phyloP scores from a whole-genome alignment of 2,888 invertebrate genomes.

The Oligia fasciuncula region DNA sequence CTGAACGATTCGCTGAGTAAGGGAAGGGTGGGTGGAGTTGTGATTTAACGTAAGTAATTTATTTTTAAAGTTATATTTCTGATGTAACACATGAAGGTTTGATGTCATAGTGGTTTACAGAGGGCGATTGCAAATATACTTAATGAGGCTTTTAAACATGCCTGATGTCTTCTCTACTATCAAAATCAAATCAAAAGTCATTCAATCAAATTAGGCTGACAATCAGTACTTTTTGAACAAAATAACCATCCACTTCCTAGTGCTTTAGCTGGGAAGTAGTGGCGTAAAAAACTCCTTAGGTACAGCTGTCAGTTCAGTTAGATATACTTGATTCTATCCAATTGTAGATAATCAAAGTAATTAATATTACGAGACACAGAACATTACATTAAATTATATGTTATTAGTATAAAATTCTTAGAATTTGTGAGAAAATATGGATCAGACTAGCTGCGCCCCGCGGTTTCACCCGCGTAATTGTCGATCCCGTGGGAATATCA shows the following conservation, averaged over 20 bases:
- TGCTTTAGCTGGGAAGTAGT: no score
- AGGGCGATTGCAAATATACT: not conserved
- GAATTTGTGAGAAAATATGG: not conserved
- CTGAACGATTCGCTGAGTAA: constrained; percentile 37
- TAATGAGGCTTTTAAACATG: not conserved
- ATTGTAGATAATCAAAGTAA: not conserved
- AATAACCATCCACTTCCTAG: no score
- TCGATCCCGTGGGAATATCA: no score
- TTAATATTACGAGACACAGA: no score
- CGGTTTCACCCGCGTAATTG: no score
- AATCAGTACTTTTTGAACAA: no score
- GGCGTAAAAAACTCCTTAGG: no score
- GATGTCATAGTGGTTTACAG: not conserved
- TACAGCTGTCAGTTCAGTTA: no score
- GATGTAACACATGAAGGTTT: not conserved
- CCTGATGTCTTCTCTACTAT: not conserved
- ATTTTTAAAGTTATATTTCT: constrained; percentile 7
- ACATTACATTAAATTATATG: not conserved
- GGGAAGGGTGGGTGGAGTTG: constrained; percentile 5
- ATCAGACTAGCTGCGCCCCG: not conserved
- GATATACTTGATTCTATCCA: not conserved
- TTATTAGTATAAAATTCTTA: not conserved
- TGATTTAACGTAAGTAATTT: not conserved
- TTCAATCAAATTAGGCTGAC: no score
- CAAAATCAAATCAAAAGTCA: no score